A percentile compares a stretch with the other conserved stretches of the same genome.
phyloP scores from a whole-genome alignment of 2,888 invertebrate genomes.

The Drosophila pegasa region DNA sequence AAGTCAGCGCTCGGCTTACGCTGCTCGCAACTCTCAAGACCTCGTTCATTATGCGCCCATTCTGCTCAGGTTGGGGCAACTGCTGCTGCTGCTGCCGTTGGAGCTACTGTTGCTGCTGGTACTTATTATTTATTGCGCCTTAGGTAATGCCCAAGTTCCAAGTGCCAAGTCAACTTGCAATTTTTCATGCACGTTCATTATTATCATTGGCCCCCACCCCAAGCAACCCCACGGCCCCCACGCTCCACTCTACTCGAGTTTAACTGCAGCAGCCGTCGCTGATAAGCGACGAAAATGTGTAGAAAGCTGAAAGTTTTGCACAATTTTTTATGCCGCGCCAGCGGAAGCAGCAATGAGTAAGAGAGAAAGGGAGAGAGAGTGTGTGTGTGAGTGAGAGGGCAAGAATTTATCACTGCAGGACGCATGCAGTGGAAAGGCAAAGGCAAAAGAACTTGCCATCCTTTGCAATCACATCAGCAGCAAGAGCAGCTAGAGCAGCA shows the following conservation, averaged over 20 bases:
- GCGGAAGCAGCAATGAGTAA: constrained; percentile 27
- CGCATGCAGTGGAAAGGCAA: constrained; percentile 15
- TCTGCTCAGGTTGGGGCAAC: constrained; percentile 51
- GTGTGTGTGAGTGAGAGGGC: constrained; percentile 16
- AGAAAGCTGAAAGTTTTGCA: constrained; percentile 80
- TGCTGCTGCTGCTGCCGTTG: constrained; percentile 7
- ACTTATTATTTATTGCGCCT: constrained; percentile 80
- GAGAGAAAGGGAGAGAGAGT: background rate
- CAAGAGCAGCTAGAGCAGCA: constrained; percentile 4
- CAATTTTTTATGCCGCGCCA: constrained; percentile 71
- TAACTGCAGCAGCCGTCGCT: constrained; percentile 73
- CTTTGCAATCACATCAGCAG: constrained; percentile 14
- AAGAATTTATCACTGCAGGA: constrained; percentile 72
- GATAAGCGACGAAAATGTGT: constrained; percentile 79
- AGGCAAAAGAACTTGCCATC: constrained; percentile 12
- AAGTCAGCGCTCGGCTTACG: constrained; percentile 57
- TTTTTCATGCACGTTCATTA: constrained; percentile 81
- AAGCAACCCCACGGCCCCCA: background rate
- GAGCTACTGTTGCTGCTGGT: constrained; percentile 52
- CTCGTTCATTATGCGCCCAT: constrained; percentile 76
- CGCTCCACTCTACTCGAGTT: constrained; percentile 32
- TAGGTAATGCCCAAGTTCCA: constrained; percentile 72
- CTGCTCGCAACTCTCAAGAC: constrained; percentile 50
- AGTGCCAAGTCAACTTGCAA: constrained; percentile 72
- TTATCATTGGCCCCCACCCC: constrained; percentile 68